phyloP scores from a whole-genome alignment of 64 coral and sea anemone genomes.

The Montipora cactus region DNA sequence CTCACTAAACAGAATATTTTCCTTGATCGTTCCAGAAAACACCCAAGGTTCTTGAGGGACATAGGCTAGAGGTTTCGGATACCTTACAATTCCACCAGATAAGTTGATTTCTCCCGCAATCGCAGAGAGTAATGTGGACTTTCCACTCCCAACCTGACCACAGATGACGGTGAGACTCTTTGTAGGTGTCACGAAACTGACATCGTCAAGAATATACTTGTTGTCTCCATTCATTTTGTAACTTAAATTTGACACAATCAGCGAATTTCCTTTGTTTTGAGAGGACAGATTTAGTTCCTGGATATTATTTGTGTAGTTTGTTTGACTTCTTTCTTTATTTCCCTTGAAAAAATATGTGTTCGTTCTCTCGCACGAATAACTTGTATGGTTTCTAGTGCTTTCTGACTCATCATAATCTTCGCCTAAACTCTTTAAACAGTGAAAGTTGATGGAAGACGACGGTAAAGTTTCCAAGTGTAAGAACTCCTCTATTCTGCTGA shows the following conservation, averaged over 20 bases:
- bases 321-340: background rate
- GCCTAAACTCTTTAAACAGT: background rate
- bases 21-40: conserved; percentile 25
- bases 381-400: background rate
- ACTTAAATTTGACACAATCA: background rate
- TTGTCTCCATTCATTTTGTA: background rate
- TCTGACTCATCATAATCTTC: too few relatives aligned
- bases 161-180: background rate
- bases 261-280: background rate
- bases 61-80: background rate
- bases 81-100: background rate
- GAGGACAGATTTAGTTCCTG: background rate
- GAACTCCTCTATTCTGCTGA: background rate
- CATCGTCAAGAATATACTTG: background rate
- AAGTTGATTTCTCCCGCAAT: background rate
- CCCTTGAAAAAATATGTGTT: background rate
- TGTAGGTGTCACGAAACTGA: background rate
- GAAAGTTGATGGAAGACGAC: background rate
- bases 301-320: too few relatives aligned
- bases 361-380: background rate
- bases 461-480: background rate
- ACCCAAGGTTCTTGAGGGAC: conserved; percentile 1
- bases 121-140: conserved; percentile 1
- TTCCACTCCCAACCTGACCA: conserved; percentile 5
- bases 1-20: conserved; percentile 3